Percentiles rank a stretch among this genome's conserved stretches.
These are phyloP conservation scores for Odontocerum albicorne DNA, from an alignment of 2,888 invertebrate genomes.

Conservation along the genomic window DNA sequence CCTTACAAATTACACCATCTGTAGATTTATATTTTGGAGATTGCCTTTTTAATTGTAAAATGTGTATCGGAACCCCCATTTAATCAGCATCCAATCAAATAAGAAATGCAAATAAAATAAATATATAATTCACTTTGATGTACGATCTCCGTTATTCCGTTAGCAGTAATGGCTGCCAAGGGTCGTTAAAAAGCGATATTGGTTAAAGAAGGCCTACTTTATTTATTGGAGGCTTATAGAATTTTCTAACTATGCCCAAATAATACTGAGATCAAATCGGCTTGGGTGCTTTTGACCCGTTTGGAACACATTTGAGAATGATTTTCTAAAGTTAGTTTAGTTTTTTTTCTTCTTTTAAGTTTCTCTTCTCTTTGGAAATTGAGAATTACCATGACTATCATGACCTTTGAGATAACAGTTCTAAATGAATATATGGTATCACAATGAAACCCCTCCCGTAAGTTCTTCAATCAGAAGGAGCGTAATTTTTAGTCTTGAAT, in stretches of 20 bases:
- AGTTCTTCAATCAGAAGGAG: too few relatives aligned
- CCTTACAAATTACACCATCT: not conserved
- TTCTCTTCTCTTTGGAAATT: too few relatives aligned
- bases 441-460: too few relatives aligned
- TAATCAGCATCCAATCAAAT: conserved; percentile 18
- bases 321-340: too few relatives aligned
- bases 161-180: conserved; percentile 11
- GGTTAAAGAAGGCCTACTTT: conserved; percentile 18
- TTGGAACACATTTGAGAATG: too few relatives aligned
- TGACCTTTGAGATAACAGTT: too few relatives aligned
- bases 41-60: not conserved
- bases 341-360: too few relatives aligned
- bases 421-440: too few relatives aligned
- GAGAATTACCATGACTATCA: too few relatives aligned
- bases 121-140: conserved; percentile 21
- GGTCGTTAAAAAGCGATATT: conserved; percentile 21
- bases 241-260: conserved; percentile 13
- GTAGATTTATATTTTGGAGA: not conserved
- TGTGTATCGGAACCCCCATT: not conserved
- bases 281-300: conserved; percentile 14
- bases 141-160: conserved; percentile 10
- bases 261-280: conserved; percentile 21
- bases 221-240: conserved; percentile 22
- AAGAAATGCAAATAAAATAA: conserved; percentile 14
- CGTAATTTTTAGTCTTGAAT: too few relatives aligned